These are phyloP conservation scores for Myzus persicae DNA, from an alignment of 1,140 invertebrate species.

Conservation along the genomic window DNA sequence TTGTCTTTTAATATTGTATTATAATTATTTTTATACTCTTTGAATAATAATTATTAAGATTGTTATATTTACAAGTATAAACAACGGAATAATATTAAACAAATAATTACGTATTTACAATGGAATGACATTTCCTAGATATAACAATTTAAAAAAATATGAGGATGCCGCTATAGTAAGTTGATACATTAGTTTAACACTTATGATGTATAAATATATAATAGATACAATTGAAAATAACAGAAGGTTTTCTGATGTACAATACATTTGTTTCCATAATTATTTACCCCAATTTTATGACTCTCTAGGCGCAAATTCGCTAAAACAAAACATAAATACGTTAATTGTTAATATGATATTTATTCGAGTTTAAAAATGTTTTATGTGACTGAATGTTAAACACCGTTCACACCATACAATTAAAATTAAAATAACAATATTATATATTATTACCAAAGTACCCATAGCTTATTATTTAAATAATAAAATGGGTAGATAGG, in stretches of 20 bases:
- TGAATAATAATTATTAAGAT: not conserved
- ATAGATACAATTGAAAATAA: not conserved
- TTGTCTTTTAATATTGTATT: not conserved
- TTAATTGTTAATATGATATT: not conserved
- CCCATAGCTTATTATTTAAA: not conserved
- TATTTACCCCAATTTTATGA: not conserved
- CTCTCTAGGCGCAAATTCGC: not conserved
- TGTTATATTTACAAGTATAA: not conserved
- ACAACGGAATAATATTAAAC: not conserved
- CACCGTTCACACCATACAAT: not conserved
- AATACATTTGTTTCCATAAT: not conserved
- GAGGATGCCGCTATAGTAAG: not conserved
- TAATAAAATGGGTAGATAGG: no score
- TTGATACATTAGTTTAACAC: not conserved
- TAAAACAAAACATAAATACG: not conserved
- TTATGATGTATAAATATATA: not conserved
- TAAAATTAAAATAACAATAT: conserved; percentile 3
- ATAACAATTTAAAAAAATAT: not conserved
- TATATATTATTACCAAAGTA: not conserved
- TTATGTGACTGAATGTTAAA: not conserved
- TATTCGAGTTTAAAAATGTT: not conserved
- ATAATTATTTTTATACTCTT: not conserved
- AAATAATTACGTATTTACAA: not conserved
- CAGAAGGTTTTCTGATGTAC: not conserved
- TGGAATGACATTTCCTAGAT: no score